Base-by-base conservation (phyloP, 2,797 vertebrate genomes). In the Sebastes cheni region DNA sequence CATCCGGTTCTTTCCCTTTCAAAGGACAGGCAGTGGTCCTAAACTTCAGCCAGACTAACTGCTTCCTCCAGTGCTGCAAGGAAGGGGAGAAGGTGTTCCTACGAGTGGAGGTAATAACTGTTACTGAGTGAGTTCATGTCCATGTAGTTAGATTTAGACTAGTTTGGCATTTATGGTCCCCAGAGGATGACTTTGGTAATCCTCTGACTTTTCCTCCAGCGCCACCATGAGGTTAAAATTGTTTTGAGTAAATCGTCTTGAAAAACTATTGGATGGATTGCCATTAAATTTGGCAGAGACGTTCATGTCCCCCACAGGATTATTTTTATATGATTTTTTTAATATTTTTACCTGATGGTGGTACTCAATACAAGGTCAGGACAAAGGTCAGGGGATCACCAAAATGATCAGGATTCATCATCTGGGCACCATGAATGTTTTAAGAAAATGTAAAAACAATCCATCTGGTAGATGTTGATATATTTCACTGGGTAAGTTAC, bases 21-120 rank as follows among this genome's bases (percentile, higher is more conserved):
- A 83, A 16, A 69, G 95, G 95, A 22, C 18, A 89, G 20, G 92
- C 96, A 5, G 96, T 97, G 68, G 94, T 95, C 29, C 87, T 97
- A 22, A 96, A 96, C 79, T 92, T 96, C 12, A 91, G 89, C 0
- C 72, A 55, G 5, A 90, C 95, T 42, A 85, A 93, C 82, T 95
- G 91, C 82, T 97, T 93, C 80, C 89, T 97, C 23, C 85, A 78
- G 67, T 96, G 96, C 83, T 82, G 65, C 86, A 85, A 83, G 22
- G 67, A 75, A 1, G 88, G 34, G 1, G 66, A 72, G 0, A 58
- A 7, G 4, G 88, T 91, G 12, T 9, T 80, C 25, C 85, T 96
- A 6, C 74, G 75, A 20, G 59, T 93, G 12, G 92, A 95, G 93
- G 96, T 96, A 92, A 80, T 9, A 32, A 50, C n/a, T 6, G 2